phyloP scores from a whole-genome alignment of 1,140 invertebrate genomes.

The Aradophagus sp. region DNA sequence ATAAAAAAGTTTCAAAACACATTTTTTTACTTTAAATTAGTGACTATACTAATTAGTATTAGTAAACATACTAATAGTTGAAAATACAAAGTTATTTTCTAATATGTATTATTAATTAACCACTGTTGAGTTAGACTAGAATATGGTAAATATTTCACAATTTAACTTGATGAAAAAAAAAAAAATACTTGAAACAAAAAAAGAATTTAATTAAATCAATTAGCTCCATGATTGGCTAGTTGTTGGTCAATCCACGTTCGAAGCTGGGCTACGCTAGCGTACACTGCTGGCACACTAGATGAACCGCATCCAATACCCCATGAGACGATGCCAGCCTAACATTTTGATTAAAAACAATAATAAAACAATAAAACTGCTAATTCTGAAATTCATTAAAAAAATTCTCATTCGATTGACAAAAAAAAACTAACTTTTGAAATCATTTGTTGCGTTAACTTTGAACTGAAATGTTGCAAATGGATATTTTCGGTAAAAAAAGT shows the following conservation, averaged over 20 bases:
- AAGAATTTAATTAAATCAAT: slow-evolving; percentile 16
- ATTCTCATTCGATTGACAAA: too few relatives aligned
- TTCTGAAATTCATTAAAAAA: too few relatives aligned
- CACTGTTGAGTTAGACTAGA: slow-evolving; percentile 31
- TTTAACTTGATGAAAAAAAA: not conserved
- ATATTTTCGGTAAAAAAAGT: too few relatives aligned
- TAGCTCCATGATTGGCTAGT: slow-evolving; percentile 55
- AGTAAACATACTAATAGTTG: not conserved
- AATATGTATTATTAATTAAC: not conserved
- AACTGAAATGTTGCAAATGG: too few relatives aligned
- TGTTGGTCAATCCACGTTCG: slow-evolving; percentile 79
- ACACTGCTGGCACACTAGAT: slow-evolving; percentile 80
- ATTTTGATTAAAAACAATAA: slow-evolving; percentile 18
- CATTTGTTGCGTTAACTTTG: too few relatives aligned
- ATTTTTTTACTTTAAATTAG: too few relatives aligned
- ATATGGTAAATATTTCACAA: slow-evolving; percentile 2
- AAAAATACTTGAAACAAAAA: not conserved
- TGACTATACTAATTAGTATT: too few relatives aligned
- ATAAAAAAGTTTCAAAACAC: too few relatives aligned
- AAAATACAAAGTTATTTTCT: not conserved
- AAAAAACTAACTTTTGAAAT: too few relatives aligned
- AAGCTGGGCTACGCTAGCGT: slow-evolving; percentile 79
- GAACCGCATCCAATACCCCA: slow-evolving; percentile 82
- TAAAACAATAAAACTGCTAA: too few relatives aligned
- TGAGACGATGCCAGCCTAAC: slow-evolving; percentile 80